Evolutionary conservation across 2,113 vertebrate genomes (phyloP).

Genomic region (Nesogale talazaci): DNA sequence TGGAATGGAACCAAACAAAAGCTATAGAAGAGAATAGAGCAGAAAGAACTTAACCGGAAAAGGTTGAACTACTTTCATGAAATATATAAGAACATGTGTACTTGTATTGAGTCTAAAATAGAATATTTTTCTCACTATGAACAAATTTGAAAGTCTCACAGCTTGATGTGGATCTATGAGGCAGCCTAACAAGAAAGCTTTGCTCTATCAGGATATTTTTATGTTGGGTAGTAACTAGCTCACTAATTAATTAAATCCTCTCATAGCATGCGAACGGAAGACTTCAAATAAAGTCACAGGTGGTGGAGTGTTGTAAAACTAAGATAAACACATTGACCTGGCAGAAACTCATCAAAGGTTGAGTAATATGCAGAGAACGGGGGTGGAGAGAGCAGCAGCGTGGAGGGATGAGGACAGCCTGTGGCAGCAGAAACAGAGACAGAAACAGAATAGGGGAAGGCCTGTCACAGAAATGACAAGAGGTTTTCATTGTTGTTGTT

Average conservation of each 20-base stretch:
- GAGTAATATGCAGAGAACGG: conserved; percentile 40
- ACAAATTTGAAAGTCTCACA: conserved; percentile 32
- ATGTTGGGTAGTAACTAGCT: not conserved
- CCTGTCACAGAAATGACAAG: not conserved
- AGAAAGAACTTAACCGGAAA: not conserved
- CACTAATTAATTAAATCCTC: conserved; percentile 16
- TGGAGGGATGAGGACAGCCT: not conserved
- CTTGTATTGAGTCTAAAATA: not conserved
- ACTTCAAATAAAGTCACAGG: not conserved
- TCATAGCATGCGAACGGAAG: not conserved
- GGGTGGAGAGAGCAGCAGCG: not conserved
- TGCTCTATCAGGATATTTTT: not conserved
- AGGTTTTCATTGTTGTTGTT: not conserved
- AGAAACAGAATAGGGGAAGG: not conserved
- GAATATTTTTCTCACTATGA: not conserved
- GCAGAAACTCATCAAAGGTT: conserved; percentile 14
- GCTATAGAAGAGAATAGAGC: not conserved
- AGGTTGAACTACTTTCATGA: not conserved
- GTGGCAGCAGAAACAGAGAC: not conserved
- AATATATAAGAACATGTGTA: not conserved
- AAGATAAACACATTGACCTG: conserved; percentile 52
- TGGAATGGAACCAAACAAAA: not conserved
- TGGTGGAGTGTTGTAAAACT: not conserved
- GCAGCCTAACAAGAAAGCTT: not conserved
- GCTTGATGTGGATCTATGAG: not conserved